Conservation (phyloP, 2,113 vertebrate species). For the Zingel zingel region DNA sequence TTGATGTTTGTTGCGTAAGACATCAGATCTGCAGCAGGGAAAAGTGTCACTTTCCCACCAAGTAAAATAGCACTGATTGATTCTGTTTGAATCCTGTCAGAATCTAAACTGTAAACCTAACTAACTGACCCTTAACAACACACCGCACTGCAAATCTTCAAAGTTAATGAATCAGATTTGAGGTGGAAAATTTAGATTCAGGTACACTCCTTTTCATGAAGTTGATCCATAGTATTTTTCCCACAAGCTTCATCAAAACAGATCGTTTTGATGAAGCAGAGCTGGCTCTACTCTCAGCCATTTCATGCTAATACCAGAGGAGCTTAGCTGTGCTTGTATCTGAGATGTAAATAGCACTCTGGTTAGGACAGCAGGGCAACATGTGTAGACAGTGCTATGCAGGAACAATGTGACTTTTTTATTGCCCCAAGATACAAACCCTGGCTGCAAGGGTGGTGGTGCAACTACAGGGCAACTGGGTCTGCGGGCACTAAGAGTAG, state of each 20-base stretch:
- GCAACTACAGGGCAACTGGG: slow-evolving; percentile 50
- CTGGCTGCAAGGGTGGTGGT: slow-evolving; percentile 18
- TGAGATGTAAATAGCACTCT: slow-evolving; percentile 40
- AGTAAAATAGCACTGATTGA: not conserved
- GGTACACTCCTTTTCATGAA: no score
- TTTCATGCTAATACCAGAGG: not conserved
- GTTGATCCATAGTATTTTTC: not conserved
- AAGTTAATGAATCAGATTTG: not conserved
- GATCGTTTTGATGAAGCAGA: not conserved
- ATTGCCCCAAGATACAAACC: slow-evolving; percentile 38
- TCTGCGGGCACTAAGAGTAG: slow-evolving; percentile 60
- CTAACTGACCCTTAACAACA: not conserved
- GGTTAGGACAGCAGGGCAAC: slow-evolving; percentile 12
- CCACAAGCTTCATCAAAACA: not conserved
- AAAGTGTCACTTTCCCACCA: no score
- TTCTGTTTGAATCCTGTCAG: not conserved
- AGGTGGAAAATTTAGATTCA: not conserved
- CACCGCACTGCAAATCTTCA: no score
- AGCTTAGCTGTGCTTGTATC: slow-evolving; percentile 39
- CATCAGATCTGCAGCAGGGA: not conserved
- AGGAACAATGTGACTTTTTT: slow-evolving; percentile 56
- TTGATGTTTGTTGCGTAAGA: not conserved
- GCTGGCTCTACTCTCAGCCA: not conserved
- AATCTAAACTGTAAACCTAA: not conserved
- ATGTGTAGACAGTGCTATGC: slow-evolving; percentile 34